Evolutionary conservation across 2,113 vertebrate genomes (phyloP), one percentile per base, ranked within the genome.

Genomic region (Cebidichthys violaceus): DNA sequence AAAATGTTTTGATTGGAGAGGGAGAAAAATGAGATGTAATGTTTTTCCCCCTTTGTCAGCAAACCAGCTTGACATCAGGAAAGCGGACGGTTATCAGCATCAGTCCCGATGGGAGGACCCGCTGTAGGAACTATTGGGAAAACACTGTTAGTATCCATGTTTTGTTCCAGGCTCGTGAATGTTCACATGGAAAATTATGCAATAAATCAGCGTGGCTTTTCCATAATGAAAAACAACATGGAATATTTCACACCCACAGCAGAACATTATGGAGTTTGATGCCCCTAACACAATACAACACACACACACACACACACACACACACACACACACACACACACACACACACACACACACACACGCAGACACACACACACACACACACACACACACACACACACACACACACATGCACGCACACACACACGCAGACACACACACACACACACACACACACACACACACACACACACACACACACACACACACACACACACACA

Each of bases 21-120:
- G 60, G 24, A 52, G 15, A 47, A 20, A 78, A 85, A 78, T 1
- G 17, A 61, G 14, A 74, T 41, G 54, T 52, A 24, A 61, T 24
- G 37, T 81, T 86, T 85, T 75, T 29, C 13, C 52, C 62, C 35
- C 37, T 52, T 47, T 83, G 88, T 92, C 88, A 86, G 87, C 86
- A 89, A 81, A 88, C 77, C 5, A 39, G 70, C 62, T 55, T 11
- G 65, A 87, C 61, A 80, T 68, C 68, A 86, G 45, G 54, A 88
- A 70, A 81, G 70, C 0, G 13, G 50, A 41, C 4, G 8, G 47
- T 74, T 92, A 78, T 90, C 87, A 74, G 62, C 54, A 31, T 14
- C 3, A 4, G 55, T 70, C 45, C 77, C 78, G 41, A 59, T 75
- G 87, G 77, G 84, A 75, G 50, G 73, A 79, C 73, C 64, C 37